Evolutionary conservation across 1,140 invertebrate species (phyloP), one percentile per base, ranked within the genome.

Genomic region (Marisa cornuarietis): DNA sequence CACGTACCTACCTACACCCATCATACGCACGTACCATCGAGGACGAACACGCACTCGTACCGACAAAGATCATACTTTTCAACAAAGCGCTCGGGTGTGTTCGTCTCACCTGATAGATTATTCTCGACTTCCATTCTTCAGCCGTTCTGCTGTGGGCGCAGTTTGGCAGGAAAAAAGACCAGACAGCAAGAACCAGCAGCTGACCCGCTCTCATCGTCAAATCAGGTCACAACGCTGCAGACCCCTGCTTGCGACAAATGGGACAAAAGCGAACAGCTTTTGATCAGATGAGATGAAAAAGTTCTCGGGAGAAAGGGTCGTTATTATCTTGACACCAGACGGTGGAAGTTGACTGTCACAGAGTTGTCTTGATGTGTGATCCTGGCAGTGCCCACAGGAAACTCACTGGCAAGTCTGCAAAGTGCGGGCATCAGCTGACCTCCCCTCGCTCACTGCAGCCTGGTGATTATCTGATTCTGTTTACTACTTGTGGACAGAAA

Each of bases 111-210:
- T 83, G 83, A 52, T 83, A 83, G 42, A 83, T 82, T 52, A 83
- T 75, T 61, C 83, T 79, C 16, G 80, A 82, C 51, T 82, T 82
- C 83, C 83, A 83, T 66, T 83, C 83, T 14, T 82, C 75, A n/a
- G 78, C 71, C 18, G 77, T 71, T 66, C 79, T 83, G 22, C 24
- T 18, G 58, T 42, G 42, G 11, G 3, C 20, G 68, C 66, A 42
- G 62, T 63, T 22, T 26, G 79, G 42, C 79, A 73, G 18, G 52
- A 31, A 11, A 69, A 68, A 10, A 54, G 24, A 73, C 10, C 31
- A n/a, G 20, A 52, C 26, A 54, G 74, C 58, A 31, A 61, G 74
- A 24, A 31, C 61, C n/a, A 24, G n/a, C 58, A 31, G 13, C 31
- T 76, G 54, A 8, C 26, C 18, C 20, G 8, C 8, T 42, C 26